Conservation (phyloP, 2,797 vertebrate species). For the Bufotes viridis region DNA sequence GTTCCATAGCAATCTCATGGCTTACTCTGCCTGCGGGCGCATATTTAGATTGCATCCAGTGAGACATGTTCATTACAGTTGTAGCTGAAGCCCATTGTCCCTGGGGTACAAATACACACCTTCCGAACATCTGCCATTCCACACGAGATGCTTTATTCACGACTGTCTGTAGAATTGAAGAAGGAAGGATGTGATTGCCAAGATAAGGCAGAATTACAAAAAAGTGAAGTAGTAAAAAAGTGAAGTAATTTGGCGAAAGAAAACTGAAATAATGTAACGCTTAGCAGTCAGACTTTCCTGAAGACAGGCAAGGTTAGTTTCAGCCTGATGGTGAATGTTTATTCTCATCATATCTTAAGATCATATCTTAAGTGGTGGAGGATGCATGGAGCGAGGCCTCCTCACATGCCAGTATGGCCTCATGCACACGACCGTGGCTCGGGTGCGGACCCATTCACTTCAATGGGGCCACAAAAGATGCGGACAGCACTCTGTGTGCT, state of each 20-base stretch:
- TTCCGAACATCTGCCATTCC: conserved; percentile 44
- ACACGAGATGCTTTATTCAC: background rate
- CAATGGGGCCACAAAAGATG: too few relatives aligned
- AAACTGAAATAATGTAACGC: background rate
- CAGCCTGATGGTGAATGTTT: background rate
- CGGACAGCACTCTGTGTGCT: too few relatives aligned
- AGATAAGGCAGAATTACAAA: background rate
- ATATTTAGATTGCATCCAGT: conserved; percentile 24
- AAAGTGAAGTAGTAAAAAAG: background rate
- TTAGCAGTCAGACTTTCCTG: background rate
- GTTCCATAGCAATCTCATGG: background rate
- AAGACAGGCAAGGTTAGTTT: background rate
- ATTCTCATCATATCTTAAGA: background rate
- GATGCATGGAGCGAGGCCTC: too few relatives aligned
- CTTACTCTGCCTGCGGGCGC: background rate
- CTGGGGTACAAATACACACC: conserved; percentile 23
- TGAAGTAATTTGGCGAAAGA: conserved; percentile 11
- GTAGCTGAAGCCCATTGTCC: conserved; percentile 24
- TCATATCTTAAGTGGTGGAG: background rate
- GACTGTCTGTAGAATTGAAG: background rate
- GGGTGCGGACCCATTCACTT: too few relatives aligned
- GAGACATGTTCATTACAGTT: conserved; percentile 37
- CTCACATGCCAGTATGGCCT: too few relatives aligned
- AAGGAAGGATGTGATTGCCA: conserved; percentile 30
- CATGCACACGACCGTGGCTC: too few relatives aligned